phyloP scores from a whole-genome alignment of 2,888 invertebrate species.

The Cataglyphis cursor region DNA sequence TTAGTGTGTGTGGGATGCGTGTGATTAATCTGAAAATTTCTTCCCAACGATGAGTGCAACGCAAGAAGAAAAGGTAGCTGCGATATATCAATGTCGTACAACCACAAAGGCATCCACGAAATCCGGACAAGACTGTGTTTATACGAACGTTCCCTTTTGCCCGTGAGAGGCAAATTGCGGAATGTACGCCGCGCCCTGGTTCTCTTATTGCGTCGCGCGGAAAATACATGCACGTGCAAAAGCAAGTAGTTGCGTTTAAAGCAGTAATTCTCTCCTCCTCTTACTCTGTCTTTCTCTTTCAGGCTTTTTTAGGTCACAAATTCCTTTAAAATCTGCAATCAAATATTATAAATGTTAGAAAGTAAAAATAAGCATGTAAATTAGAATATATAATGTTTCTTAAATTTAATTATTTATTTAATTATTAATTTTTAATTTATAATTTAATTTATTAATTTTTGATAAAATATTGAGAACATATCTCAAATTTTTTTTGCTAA shows the following conservation, averaged over 20 bases:
- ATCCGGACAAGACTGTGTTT: constrained; percentile 46
- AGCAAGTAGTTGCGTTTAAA: constrained; percentile 51
- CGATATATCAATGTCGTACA: constrained; percentile 50
- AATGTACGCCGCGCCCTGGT: constrained; percentile 53
- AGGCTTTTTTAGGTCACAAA: constrained; percentile 2
- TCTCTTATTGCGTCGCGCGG: constrained; percentile 42
- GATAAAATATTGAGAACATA: background rate
- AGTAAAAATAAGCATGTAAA: background rate
- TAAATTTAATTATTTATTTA: background rate
- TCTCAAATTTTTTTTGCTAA: background rate
- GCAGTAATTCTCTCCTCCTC: constrained; percentile 16
- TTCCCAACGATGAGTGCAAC: constrained; percentile 8
- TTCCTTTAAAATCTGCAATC: background rate
- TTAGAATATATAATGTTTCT: background rate
- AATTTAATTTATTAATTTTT: background rate
- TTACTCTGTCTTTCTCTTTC: background rate
- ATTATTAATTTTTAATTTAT: too few relatives aligned
- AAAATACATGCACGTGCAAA: constrained; percentile 41
- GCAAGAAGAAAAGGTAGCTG: constrained; percentile 12
- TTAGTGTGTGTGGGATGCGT: background rate
- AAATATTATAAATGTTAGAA: constrained; percentile 1
- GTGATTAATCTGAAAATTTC: constrained; percentile 28
- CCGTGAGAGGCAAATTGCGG: constrained; percentile 59
- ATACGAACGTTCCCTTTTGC: constrained; percentile 45
- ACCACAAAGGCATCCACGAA: constrained; percentile 42